Evolutionary conservation across 2,888 invertebrate genomes (phyloP).

Genomic region (Schizotus pectinicornis): DNA sequence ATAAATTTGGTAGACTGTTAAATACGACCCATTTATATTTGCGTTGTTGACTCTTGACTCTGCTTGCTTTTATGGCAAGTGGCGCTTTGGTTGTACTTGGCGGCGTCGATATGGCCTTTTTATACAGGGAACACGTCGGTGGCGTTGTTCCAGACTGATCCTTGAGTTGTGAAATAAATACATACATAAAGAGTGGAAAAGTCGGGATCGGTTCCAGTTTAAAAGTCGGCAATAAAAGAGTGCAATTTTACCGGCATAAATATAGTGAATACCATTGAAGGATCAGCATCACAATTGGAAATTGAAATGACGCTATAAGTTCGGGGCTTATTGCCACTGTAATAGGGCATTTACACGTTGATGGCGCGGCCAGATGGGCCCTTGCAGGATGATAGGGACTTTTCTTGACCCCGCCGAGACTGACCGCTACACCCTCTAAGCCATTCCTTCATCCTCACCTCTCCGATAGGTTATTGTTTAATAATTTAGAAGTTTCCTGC

Average conservation of each 20-base stretch:
- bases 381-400: conserved; percentile 36
- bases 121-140: no score
- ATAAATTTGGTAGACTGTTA: no score
- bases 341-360: conserved; percentile 57
- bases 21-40: no score
- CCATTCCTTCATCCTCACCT: conserved; percentile 7
- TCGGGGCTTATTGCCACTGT: conserved; percentile 53
- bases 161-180: neutral
- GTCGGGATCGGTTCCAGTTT: conserved; percentile 39
- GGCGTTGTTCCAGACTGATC: no score
- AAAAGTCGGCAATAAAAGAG: conserved; percentile 44
- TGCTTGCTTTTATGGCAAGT: no score
- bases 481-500: no score
- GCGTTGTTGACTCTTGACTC: no score
- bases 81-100: no score
- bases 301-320: conserved; percentile 57
- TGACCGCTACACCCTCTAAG: conserved; percentile 26
- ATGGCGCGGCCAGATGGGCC: conserved; percentile 50
- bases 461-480: neutral
- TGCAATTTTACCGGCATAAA: conserved; percentile 39
- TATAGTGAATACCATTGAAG: conserved; percentile 37
- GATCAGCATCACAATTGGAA: conserved; percentile 57
- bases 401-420: conserved; percentile 29
- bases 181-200: conserved; percentile 12
- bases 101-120: no score